Evolutionary conservation across 2,888 invertebrate genomes (phyloP).

Genomic region (Protula sp.): DNA sequence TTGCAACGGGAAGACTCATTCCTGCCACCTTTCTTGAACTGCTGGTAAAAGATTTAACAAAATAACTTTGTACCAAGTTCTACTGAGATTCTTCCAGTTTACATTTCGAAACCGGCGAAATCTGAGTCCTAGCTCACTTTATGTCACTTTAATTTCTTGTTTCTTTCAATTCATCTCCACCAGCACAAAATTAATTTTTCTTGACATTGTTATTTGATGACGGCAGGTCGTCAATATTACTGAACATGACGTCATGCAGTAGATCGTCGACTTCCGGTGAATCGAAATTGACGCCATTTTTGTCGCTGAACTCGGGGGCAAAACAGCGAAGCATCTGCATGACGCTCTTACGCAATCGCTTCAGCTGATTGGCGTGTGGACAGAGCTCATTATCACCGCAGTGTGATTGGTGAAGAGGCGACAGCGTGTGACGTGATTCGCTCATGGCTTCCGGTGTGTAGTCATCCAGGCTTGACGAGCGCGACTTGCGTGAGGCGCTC

Average conservation of each 20-base stretch:
- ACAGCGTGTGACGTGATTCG: not conserved
- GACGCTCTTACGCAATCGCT: slow-evolving; percentile 44
- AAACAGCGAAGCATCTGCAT: slow-evolving; percentile 50
- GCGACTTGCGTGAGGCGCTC: no score
- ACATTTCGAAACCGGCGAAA: no score
- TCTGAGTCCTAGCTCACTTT: no score
- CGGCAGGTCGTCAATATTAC: slow-evolving; percentile 23
- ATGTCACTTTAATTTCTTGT: no score
- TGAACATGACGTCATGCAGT: slow-evolving; percentile 47
- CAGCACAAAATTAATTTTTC: no score
- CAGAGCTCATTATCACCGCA: slow-evolving; percentile 21
- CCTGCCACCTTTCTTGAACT: no score
- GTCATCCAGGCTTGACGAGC: not conserved
- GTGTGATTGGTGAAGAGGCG: not conserved
- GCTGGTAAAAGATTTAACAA: no score
- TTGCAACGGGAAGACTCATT: no score
- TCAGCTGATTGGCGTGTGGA: slow-evolving; percentile 39
- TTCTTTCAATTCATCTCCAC: no score
- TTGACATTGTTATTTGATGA: no score
- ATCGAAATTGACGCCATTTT: slow-evolving; percentile 47
- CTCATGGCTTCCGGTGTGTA: not conserved
- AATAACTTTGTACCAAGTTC: no score
- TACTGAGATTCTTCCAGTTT: no score
- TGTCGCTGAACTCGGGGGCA: slow-evolving; percentile 49
- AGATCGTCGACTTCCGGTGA: slow-evolving; percentile 50